These are phyloP conservation scores for Pao palembangensis DNA, from an alignment of 2,113 vertebrate genomes.

Conservation along the genomic window DNA sequence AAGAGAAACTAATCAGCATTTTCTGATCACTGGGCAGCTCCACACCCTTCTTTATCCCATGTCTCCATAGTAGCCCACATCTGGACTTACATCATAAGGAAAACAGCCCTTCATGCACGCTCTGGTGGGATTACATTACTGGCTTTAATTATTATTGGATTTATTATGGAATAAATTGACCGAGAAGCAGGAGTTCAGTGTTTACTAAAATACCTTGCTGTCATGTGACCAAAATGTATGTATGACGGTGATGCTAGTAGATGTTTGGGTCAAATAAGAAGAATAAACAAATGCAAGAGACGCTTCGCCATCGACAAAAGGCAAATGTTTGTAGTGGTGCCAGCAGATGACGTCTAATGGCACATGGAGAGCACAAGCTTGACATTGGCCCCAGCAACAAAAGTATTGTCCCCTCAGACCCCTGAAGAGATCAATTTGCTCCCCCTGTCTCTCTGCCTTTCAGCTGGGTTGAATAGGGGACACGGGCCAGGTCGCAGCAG, in stretches of 20 bases:
- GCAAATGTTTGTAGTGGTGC: slow-evolving; percentile 46
- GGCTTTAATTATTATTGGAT: too few species aligned
- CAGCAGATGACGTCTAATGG: slow-evolving; percentile 54
- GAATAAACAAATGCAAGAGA: slow-evolving; percentile 21
- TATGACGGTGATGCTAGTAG: slow-evolving; percentile 8
- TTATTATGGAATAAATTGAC: slow-evolving; percentile 1
- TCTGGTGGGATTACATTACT: too few species aligned
- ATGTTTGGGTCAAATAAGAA: slow-evolving; percentile 9
- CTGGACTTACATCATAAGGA: slow-evolving; percentile 66
- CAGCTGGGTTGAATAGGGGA: slow-evolving; percentile 63
- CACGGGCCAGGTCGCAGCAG: slow-evolving; percentile 50
- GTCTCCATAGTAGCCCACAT: slow-evolving; percentile 52
- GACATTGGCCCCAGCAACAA: slow-evolving; percentile 61
- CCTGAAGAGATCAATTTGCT: slow-evolving; percentile 66
- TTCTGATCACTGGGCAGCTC: slow-evolving; percentile 48
- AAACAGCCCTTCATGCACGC: slow-evolving; percentile 51
- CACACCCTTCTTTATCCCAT: slow-evolving; percentile 52
- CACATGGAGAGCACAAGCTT: slow-evolving; percentile 42
- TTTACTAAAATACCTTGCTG: background rate
- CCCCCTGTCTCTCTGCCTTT: slow-evolving; percentile 56
- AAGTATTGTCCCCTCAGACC: slow-evolving; percentile 52
- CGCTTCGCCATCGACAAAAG: slow-evolving; percentile 35
- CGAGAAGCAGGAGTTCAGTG: background rate
- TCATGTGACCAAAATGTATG: background rate
- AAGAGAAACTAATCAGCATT: slow-evolving; percentile 52